Evolutionary conservation across 2,888 invertebrate species (phyloP).

Genomic region (Erebia epiphron): DNA sequence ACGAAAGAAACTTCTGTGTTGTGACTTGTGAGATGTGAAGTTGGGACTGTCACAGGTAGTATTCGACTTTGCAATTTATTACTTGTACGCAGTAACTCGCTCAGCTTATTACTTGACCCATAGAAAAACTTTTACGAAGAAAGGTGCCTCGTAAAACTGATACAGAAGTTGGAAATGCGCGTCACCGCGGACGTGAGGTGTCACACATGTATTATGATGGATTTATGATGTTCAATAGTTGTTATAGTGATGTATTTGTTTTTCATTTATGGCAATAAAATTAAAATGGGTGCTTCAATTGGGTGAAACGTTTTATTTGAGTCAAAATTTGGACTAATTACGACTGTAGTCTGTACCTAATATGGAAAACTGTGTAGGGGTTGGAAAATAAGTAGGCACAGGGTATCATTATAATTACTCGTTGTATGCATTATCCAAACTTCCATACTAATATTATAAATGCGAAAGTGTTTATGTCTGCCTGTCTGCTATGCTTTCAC

Average conservation of each 20-base stretch:
- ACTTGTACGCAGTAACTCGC: not conserved
- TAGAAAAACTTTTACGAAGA: slow-evolving; percentile 59
- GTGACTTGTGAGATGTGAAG: no score
- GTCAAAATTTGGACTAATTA: slow-evolving; percentile 10
- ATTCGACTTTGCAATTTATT: no score
- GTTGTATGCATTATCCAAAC: not conserved
- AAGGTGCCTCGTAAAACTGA: slow-evolving; percentile 68
- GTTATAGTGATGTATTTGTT: slow-evolving; percentile 46
- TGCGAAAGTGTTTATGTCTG: no score
- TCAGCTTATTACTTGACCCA: slow-evolving; percentile 45
- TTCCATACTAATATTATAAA: no score
- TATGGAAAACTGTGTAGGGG: not conserved
- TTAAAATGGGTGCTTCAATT: slow-evolving; percentile 25
- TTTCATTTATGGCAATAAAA: slow-evolving; percentile 33
- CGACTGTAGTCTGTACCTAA: not conserved
- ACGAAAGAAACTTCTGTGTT: no score
- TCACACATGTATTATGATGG: slow-evolving; percentile 68
- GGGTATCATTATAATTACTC: not conserved
- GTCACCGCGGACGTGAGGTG: slow-evolving; percentile 68
- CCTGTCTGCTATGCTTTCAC: no score
- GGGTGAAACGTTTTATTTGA: slow-evolving; percentile 26
- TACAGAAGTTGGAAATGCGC: slow-evolving; percentile 53
- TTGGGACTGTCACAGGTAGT: no score
- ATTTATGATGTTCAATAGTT: slow-evolving; percentile 66
- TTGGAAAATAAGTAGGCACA: not conserved